These are phyloP conservation scores for Eristalis intricaria DNA, from an alignment of 2,888 invertebrate genomes.

Conservation along the genomic window DNA sequence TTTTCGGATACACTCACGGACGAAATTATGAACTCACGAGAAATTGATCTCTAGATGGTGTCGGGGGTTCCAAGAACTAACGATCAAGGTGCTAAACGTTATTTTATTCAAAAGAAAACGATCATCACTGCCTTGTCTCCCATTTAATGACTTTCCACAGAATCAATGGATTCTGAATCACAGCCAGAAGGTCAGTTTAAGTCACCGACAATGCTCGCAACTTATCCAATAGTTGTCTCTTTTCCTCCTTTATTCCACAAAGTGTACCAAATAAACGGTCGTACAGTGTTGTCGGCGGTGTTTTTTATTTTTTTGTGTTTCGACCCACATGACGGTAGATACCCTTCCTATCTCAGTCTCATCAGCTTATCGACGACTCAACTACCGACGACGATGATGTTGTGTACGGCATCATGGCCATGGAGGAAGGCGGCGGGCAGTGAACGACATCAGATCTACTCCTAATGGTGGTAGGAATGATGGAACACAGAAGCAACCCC, in stretches of 20 bases:
- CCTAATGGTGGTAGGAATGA: conserved; percentile 8
- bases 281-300: conserved; percentile 8
- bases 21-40: background rate
- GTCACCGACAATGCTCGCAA: too few species aligned
- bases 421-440: background rate
- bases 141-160: too few species aligned
- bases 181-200: too few species aligned
- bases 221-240: too few species aligned
- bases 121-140: too few species aligned
- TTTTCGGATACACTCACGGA: conserved; percentile 21
- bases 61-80: too few species aligned
- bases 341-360: conserved; percentile 33
- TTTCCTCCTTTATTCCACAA: background rate
- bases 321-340: conserved; percentile 17
- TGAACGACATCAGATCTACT: background rate
- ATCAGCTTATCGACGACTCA: conserved; percentile 41
- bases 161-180: too few species aligned
- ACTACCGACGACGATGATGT: background rate
- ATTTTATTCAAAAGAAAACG: too few species aligned
- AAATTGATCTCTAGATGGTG: too few species aligned
- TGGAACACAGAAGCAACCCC: conserved; percentile 42
- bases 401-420: background rate
- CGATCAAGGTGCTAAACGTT: too few species aligned
- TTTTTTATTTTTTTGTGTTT: background rate
- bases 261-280: background rate